Conservation (phyloP, 2,888 invertebrate genomes). For the Cacoxenus indagator region DNA sequence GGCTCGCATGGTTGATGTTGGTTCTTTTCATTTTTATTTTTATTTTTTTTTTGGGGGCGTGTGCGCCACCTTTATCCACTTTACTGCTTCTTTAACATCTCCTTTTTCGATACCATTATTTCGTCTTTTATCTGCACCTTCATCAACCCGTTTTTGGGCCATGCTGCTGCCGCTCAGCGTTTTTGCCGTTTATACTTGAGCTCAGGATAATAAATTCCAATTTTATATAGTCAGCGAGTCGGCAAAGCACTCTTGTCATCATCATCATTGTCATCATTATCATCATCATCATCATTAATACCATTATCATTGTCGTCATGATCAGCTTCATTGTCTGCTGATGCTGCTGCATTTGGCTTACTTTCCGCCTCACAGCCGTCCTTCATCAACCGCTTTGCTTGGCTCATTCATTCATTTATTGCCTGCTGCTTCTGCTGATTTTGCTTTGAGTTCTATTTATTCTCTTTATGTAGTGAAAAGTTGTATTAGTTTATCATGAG, state of each 20-base stretch:
- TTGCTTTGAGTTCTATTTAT: too few species aligned
- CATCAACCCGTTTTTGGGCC: slow-evolving; percentile 32
- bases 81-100: slow-evolving; percentile 31
- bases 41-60: slow-evolving; percentile 38
- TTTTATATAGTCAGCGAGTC: slow-evolving; percentile 66
- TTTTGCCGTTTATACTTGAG: slow-evolving; percentile 42
- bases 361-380: too few species aligned
- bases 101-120: slow-evolving; percentile 21
- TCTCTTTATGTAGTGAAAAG: too few species aligned
- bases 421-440: background rate
- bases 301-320: background rate
- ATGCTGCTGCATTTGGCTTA: too few species aligned
- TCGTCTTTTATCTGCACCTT: too few species aligned
- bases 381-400: background rate
- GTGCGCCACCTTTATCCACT: slow-evolving; percentile 38
- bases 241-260: slow-evolving; percentile 67
- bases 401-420: background rate
- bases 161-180: slow-evolving; percentile 26
- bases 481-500: too few species aligned
- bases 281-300: background rate
- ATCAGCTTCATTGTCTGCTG: background rate
- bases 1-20: slow-evolving; percentile 3
- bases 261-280: slow-evolving; percentile 38
- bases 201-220: slow-evolving; percentile 66
- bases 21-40: slow-evolving; percentile 41